phyloP scores from a whole-genome alignment of 2,797 vertebrate genomes.

The Rhabdomys pumilio region DNA sequence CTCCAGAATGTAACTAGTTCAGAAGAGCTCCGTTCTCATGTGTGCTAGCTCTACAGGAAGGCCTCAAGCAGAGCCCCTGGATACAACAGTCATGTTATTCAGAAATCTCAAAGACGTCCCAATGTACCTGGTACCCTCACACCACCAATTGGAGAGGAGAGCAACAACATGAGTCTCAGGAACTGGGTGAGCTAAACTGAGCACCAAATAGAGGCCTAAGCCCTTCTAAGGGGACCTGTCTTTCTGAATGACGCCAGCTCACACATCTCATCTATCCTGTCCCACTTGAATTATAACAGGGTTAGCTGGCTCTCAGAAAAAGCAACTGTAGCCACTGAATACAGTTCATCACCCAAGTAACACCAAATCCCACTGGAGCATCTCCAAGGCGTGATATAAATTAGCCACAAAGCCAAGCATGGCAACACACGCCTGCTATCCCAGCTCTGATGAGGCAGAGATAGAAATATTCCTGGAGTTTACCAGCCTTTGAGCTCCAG shows the following conservation, averaged over 20 bases:
- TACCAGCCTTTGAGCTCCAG: not conserved
- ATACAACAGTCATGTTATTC: not conserved
- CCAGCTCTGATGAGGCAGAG: not conserved
- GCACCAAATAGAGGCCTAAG: not conserved
- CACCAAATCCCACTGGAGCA: not conserved
- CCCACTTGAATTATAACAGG: not conserved
- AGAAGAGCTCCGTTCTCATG: not conserved
- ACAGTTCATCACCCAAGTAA: not conserved
- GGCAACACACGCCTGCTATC: not conserved
- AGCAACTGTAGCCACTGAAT: not conserved
- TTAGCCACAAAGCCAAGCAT: not conserved
- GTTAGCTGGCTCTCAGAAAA: not conserved
- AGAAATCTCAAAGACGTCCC: not conserved
- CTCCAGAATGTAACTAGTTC: conserved; percentile 32
- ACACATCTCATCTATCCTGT: not conserved
- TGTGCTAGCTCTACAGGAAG: not conserved
- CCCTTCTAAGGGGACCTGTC: not conserved
- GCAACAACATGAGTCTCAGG: not conserved
- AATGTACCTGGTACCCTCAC: not conserved
- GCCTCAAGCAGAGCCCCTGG: not conserved
- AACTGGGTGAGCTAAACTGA: not conserved
- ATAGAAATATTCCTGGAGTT: not conserved
- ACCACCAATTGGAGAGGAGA: not conserved
- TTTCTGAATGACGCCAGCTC: not conserved
- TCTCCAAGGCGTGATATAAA: conserved; percentile 38